Evolutionary conservation across 2,888 invertebrate species (phyloP).

Genomic region (Cosmorhoe ocellata): DNA sequence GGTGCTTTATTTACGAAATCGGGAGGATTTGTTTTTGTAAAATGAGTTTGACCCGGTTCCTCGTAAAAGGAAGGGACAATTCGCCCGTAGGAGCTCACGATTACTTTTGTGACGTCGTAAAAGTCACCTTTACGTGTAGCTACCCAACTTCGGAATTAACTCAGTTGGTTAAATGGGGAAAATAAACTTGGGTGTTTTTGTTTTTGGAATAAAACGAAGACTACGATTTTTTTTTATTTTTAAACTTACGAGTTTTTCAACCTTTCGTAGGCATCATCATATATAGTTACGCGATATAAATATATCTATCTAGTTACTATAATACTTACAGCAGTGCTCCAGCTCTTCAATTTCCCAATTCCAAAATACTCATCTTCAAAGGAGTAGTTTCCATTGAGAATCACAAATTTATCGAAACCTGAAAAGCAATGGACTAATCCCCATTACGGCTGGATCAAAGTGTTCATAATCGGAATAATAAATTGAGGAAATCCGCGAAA

Average conservation of each 20-base stretch:
- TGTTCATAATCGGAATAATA: conserved; percentile 21
- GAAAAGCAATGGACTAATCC: conserved; percentile 9
- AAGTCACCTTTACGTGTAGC: conserved; percentile 37
- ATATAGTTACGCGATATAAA: too few species aligned
- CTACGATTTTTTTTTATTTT: background rate
- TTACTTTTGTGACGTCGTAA: conserved; percentile 40
- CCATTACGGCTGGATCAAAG: conserved; percentile 17
- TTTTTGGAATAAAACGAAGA: conserved; percentile 5
- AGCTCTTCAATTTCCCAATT: background rate
- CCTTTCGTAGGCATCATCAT: too few species aligned
- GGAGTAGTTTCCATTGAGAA: background rate
- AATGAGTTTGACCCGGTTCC: conserved; percentile 37
- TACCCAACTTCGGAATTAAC: conserved; percentile 35
- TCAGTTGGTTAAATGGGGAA: conserved; percentile 28
- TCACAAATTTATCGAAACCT: conserved; percentile 5
- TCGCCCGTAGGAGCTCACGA: conserved; percentile 33
- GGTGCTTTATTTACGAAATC: conserved; percentile 56
- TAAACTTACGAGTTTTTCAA: background rate
- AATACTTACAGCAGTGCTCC: too few species aligned
- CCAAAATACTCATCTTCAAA: background rate
- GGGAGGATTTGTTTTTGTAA: conserved; percentile 38
- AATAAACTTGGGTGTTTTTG: conserved; percentile 21
- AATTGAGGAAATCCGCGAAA: conserved; percentile 21
- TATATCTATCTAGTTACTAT: too few species aligned
- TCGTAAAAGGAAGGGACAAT: conserved; percentile 35